Conservation (phyloP, 2,797 vertebrate species). For the Pteronotus mesoamericanus region DNA sequence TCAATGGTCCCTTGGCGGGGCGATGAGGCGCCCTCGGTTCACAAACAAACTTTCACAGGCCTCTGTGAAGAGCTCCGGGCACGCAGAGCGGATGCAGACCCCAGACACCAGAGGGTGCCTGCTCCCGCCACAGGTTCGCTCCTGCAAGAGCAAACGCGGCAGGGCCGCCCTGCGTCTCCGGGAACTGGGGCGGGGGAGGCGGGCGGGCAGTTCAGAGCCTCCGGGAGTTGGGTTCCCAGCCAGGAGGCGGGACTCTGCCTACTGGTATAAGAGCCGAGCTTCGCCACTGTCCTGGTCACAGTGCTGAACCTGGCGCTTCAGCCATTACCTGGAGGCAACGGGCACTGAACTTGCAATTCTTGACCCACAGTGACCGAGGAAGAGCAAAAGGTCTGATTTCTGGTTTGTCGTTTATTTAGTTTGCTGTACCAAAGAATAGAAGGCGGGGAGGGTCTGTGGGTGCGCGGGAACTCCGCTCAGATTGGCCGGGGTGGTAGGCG, state of each 20-base stretch:
- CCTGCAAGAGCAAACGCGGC: neutral
- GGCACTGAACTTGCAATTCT: neutral
- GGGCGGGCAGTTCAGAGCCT: neutral
- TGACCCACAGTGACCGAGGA: neutral
- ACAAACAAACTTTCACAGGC: neutral
- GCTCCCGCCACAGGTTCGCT: neutral
- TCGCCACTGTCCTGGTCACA: neutral
- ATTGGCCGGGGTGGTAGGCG: neutral
- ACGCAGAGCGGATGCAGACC: no score
- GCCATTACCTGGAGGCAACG: accelerated
- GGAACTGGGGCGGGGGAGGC: neutral
- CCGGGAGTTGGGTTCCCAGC: neutral
- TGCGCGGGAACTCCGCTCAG: neutral
- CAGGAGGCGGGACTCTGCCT: conserved; percentile 20
- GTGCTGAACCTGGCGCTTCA: neutral
- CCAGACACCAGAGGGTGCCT: no score
- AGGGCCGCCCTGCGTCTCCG: accelerated
- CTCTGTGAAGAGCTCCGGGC: neutral
- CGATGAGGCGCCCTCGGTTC: neutral
- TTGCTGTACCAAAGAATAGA: neutral
- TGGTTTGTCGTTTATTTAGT: neutral
- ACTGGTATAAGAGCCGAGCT: neutral
- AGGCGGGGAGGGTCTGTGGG: neutral
- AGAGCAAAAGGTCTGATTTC: conserved; percentile 29
- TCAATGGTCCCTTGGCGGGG: neutral